Evolutionary conservation across 1,140 invertebrate genomes (phyloP).

Genomic region (Stegodyphus dumicola): DNA sequence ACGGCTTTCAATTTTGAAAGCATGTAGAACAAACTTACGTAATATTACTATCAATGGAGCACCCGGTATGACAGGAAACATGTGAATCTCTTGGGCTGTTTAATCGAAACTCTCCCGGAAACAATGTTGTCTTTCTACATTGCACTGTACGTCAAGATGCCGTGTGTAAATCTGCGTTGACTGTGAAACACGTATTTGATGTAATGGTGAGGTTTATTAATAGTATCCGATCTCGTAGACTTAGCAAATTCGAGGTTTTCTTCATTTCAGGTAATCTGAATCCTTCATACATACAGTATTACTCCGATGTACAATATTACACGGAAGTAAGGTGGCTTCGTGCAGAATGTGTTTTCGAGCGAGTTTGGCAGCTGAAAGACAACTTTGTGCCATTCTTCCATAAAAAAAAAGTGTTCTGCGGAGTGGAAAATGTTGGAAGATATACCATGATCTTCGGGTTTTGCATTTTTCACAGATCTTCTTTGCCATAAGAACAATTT

Average conservation of each 20-base stretch:
- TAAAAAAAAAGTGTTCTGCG: neutral
- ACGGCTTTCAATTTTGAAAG: neutral
- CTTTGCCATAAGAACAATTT: neutral
- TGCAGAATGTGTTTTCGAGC: neutral
- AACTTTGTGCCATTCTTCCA: neutral
- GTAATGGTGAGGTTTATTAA: slow-evolving; percentile 11
- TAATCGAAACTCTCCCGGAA: slow-evolving; percentile 15
- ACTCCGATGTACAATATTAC: slow-evolving; percentile 1
- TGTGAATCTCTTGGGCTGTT: slow-evolving; percentile 22
- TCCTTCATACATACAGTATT: no score
- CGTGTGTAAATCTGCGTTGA: slow-evolving; percentile 33
- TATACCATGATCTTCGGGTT: neutral
- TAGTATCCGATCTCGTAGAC: neutral
- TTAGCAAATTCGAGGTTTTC: neutral
- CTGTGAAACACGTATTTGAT: slow-evolving; percentile 25
- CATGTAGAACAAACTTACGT: slow-evolving; percentile 2
- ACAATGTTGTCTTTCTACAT: slow-evolving; percentile 25
- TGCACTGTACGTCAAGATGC: slow-evolving; percentile 29
- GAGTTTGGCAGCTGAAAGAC: neutral
- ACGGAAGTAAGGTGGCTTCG: slow-evolving; percentile 6
- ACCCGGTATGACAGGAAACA: slow-evolving; percentile 20
- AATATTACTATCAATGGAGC: slow-evolving; percentile 31
- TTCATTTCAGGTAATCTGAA: slow-evolving; percentile 6
- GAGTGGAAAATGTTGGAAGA: slow-evolving; percentile 4
- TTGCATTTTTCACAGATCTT: slow-evolving; percentile 9